Base-by-base conservation (phyloP, 2,797 vertebrate species). In the Tangara arthus region DNA sequence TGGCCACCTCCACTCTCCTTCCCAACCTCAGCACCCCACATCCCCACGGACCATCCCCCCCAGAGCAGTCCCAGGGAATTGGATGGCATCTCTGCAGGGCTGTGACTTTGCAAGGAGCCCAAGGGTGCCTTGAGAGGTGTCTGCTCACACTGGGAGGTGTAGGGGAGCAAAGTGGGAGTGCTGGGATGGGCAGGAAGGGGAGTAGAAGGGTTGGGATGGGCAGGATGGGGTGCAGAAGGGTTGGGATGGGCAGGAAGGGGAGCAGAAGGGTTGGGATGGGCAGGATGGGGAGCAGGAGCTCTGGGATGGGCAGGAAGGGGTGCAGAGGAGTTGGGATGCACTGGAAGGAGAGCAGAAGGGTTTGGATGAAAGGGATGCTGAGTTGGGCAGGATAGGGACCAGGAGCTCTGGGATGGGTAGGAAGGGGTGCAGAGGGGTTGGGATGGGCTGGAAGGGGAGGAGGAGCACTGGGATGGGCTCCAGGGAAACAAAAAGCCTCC, bases 41-140 rank as follows among this genome's bases (percentile, higher is more conserved):
- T 3, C 41, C n/a, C 9, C 63, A 20, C 0, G 1, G 26, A 11
- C 4, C 46, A 39, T 52, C 34, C 34, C 21, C 11, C 30, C 34
- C 1, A 0, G 8, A 14, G 2, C 37, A 53, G 39, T 2, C 5
- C 34, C n/a, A 37, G 49, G 41, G 15, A 27, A 7, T 18, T 8
- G 53, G 17, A 5, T 13, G 26, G 28, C 19, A 8, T 30, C 26
- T 17, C 61, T 55, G 39, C 26, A 32, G n/a, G 56, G 28, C 55
- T 53, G 6, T 3, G 41, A 11, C 72, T 34, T 8, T 26, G 63
- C 21, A 8, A 71, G 63, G 64, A 35, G 49, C 23, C 49, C 47
- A 9, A 2, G 21, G 15, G 27, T 34, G 34, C 57, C 19, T 5
- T 6, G 12, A 6, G 1, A 8, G 64, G 27, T 30, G 35, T 11